Evolutionary conservation across 2,113 vertebrate genomes (phyloP).

Genomic region (Xiphorhynchus elegans): DNA sequence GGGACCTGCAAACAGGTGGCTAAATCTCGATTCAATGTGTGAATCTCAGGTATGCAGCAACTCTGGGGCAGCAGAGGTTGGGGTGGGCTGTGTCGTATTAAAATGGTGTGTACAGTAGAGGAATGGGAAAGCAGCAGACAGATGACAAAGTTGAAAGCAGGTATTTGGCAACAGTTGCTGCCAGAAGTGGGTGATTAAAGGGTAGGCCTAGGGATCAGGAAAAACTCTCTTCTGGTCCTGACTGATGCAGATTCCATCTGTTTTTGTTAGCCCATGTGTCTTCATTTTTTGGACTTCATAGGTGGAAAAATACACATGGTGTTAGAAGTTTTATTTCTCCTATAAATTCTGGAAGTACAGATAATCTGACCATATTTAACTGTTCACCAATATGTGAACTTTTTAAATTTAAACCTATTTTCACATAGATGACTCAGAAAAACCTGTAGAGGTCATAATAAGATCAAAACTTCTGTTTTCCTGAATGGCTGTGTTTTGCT

Average conservation of each 20-base stretch:
- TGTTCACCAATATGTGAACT: background rate
- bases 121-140: background rate
- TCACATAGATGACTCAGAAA: background rate
- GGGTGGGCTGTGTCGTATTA: background rate
- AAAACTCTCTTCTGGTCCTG: background rate
- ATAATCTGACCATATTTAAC: background rate
- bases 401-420: background rate
- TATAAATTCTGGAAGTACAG: background rate
- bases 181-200: background rate
- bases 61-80: background rate
- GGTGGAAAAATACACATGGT: background rate
- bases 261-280: background rate
- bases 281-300: background rate
- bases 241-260: background rate
- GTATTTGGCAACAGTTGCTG: background rate
- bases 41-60: constrained; percentile 87
- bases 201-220: background rate
- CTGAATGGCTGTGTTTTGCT: background rate
- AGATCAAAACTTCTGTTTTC: background rate
- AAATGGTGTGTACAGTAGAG: background rate
- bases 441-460: background rate
- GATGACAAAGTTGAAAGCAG: background rate
- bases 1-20: constrained; percentile 55
- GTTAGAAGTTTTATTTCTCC: background rate
- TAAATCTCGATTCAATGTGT: constrained; percentile 85